Evolutionary conservation across 2,888 invertebrate species (phyloP), one percentile per base, ranked within the genome.

Genomic region (Hemicrepidius hirtus): DNA sequence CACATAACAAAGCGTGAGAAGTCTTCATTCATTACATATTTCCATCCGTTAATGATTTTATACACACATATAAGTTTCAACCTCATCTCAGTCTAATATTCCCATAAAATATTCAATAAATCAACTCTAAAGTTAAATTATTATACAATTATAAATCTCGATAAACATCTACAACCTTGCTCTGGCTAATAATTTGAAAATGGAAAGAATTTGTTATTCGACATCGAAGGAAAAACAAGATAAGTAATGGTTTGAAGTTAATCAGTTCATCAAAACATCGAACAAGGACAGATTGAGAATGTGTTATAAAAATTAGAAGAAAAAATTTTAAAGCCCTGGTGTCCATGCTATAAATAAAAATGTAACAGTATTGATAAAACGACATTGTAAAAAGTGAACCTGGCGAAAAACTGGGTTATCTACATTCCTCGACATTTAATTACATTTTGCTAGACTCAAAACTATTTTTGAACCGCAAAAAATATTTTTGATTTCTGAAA

Each of bases 1-100:
- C 68, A 41, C 62, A 65, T 73, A 57, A 73, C 73, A 73, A 73
- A 73, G 73, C 73, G 73, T 73, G 73, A 73, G 73, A 73, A 73
- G 57, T 73, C 53, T 55, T 65, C 73, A 64, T 59, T 64, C 49
- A 73, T 55, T 73, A 49, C 53, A 62, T 24, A 50, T 13, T 62
- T 60, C 62, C 40, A 49, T 35, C 41, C 35, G 46, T 21, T 68
- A 68, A 68, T 68, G 68, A 68, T 60, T 68, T 62, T 55, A 59
- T 59, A 57, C 49, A 37, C 32, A 66, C 53, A 9, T 53, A 50
- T 16, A 28, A 53, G 28, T 13, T 13, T 53, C 16, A 53, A 18
- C 53, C 40, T 40, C 20, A 40, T 53, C 53, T 21, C 53, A 53
- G 35, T 65, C 40, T 53, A 53, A 65, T 65, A 40, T 41, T 32